Conservation (phyloP, 2,113 vertebrate species). For the Ahaetulla prasina region DNA sequence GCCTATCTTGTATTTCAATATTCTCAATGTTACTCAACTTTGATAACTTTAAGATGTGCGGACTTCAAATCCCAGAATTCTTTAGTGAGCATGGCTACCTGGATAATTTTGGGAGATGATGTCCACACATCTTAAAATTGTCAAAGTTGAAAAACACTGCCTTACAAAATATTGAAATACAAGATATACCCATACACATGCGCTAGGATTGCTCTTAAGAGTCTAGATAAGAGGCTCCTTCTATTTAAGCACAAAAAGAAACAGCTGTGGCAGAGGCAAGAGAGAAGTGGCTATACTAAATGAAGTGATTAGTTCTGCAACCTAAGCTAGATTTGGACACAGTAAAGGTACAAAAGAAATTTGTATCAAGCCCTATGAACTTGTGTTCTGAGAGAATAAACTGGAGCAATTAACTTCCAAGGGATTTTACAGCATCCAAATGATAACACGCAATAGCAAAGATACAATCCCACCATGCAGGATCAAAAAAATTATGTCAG, state of each 20-base stretch:
- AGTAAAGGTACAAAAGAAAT: not conserved
- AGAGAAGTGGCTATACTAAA: not conserved
- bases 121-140: not conserved
- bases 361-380: not conserved
- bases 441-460: not conserved
- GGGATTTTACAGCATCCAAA: not conserved
- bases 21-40: not conserved
- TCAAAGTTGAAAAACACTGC: not conserved
- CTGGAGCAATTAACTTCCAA: not conserved
- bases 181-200: not conserved
- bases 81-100: not conserved
- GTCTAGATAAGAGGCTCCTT: not conserved
- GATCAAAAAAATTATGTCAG: not conserved
- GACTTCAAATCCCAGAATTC: not conserved
- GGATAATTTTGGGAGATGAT: not conserved
- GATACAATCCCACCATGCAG: not conserved
- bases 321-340: not conserved
- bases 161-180: not conserved
- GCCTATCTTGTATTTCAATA: not conserved
- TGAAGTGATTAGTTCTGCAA: not conserved
- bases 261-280: not conserved
- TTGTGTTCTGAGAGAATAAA: not conserved
- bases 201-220: not conserved
- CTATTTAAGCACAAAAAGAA: not conserved
- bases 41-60: not conserved